phyloP scores from a whole-genome alignment of 1,140 invertebrate genomes.

The Lysiphlebus fabarum region DNA sequence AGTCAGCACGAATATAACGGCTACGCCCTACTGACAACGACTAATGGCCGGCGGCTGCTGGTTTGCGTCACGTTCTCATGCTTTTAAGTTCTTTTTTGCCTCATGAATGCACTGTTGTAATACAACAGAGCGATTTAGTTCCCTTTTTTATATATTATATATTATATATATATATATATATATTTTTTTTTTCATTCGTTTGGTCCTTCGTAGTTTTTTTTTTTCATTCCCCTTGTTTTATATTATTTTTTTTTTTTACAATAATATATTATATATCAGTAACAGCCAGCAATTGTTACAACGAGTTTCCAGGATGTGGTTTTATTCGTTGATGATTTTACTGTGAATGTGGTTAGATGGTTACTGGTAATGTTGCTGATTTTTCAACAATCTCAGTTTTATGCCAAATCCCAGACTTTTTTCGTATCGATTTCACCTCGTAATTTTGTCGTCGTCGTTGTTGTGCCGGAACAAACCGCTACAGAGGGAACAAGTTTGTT shows the following conservation, averaged over 20 bases:
- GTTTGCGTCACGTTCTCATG: slow-evolving; percentile 25
- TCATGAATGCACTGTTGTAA: neutral
- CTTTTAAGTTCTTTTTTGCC: neutral
- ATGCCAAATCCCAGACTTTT: slow-evolving; percentile 10
- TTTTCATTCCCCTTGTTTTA: too few relatives aligned
- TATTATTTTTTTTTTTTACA: too few relatives aligned
- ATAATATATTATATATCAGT: too few relatives aligned
- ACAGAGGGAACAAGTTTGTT: too few relatives aligned
- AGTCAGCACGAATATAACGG: neutral
- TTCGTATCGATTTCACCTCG: slow-evolving; percentile 21
- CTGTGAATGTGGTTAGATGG: too few relatives aligned
- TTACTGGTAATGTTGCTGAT: too few relatives aligned
- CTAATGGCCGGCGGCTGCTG: slow-evolving; percentile 19
- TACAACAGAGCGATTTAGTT: too few relatives aligned
- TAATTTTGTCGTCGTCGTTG: neutral
- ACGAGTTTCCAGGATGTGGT: slow-evolving; percentile 7
- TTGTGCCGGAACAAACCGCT: neutral
- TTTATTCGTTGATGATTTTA: neutral
- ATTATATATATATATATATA: too few relatives aligned
- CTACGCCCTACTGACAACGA: slow-evolving; percentile 16
- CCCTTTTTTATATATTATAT: too few relatives aligned
- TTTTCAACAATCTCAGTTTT: neutral
- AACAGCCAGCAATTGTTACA: too few relatives aligned
- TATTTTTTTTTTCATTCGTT: too few relatives aligned
- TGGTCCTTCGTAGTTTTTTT: too few relatives aligned